A percentile compares a stretch with the other conserved stretches of the same genome.
phyloP scores from a whole-genome alignment of 2,797 vertebrate genomes.

The Hylomyscus alleni region DNA sequence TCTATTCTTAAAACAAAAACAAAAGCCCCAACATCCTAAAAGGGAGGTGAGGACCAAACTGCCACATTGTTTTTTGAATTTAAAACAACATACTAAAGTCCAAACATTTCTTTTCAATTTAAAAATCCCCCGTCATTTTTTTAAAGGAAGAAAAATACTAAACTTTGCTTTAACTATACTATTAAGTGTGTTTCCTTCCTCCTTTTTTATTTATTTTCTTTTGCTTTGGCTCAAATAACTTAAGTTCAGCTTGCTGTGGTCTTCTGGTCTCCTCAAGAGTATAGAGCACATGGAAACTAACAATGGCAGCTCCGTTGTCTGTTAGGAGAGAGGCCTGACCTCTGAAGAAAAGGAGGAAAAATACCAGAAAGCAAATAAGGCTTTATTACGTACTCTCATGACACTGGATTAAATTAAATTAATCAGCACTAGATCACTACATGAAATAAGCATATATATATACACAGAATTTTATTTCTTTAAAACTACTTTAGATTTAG shows the following conservation, averaged over 20 bases:
- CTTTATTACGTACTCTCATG: not conserved
- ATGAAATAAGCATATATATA: constrained; percentile 2
- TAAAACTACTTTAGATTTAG: not conserved
- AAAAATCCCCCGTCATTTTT: constrained; percentile 65
- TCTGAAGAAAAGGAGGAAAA: not conserved
- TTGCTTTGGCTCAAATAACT: constrained; percentile 65
- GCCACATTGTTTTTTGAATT: constrained; percentile 79
- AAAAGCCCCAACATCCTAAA: constrained; percentile 49
- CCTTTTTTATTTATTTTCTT: constrained; percentile 68
- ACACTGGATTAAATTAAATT: not conserved
- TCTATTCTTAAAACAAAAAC: not conserved
- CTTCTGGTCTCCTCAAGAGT: constrained; percentile 36
- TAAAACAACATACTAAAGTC: constrained; percentile 73
- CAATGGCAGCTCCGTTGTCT: constrained; percentile 44
- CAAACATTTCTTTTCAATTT: constrained; percentile 72
- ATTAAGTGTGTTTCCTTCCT: constrained; percentile 71
- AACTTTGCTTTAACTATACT: constrained; percentile 67
- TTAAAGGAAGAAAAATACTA: constrained; percentile 73
- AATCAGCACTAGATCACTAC: not conserved
- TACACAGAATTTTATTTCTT: not conserved
- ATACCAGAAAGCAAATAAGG: not conserved
- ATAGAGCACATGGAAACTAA: not conserved
- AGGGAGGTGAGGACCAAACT: constrained; percentile 24
- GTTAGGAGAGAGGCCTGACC: not conserved
- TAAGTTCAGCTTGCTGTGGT: not conserved